Evolutionary conservation across 2,888 invertebrate species (phyloP).

Genomic region (Entomobrya proxima): DNA sequence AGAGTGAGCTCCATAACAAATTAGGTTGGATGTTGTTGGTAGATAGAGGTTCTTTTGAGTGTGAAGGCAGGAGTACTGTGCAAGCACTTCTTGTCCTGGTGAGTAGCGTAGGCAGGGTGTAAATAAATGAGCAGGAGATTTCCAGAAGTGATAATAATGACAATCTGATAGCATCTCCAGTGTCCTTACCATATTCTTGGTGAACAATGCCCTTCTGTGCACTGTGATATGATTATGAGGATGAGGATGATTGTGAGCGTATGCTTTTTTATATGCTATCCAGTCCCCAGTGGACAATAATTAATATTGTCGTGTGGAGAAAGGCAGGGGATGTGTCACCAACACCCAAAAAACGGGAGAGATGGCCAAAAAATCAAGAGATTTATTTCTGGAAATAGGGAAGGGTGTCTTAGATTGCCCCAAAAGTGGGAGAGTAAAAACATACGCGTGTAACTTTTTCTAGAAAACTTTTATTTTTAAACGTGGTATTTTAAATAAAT

Average conservation of each 20-base stretch:
- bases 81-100: slow-evolving; percentile 40
- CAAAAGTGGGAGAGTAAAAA: neutral
- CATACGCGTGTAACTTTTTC: neutral
- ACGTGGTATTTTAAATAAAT: slow-evolving; percentile 33
- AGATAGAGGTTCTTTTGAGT: too few species aligned
- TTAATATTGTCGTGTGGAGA: slow-evolving; percentile 75
- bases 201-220: neutral
- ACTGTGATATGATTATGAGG: neutral
- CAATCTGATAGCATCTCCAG: slow-evolving; percentile 53
- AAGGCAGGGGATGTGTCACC: slow-evolving; percentile 74
- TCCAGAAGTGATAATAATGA: slow-evolving; percentile 70
- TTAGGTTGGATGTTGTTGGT: slow-evolving; percentile 60
- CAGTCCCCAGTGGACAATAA: slow-evolving; percentile 75
- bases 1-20: slow-evolving; percentile 43
- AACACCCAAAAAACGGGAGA: slow-evolving; percentile 62
- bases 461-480: neutral
- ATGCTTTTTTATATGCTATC: neutral
- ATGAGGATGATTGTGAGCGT: neutral
- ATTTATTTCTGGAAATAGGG: slow-evolving; percentile 27
- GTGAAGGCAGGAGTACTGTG: neutral
- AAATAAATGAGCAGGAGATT: slow-evolving; percentile 66
- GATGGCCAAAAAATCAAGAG: slow-evolving; percentile 6
- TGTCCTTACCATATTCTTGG: slow-evolving; percentile 11
- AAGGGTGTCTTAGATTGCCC: neutral
- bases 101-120: slow-evolving; percentile 67